These are phyloP conservation scores for Rhamnusium bicolor DNA, from an alignment of 2,888 invertebrate genomes.

Conservation along the genomic window DNA sequence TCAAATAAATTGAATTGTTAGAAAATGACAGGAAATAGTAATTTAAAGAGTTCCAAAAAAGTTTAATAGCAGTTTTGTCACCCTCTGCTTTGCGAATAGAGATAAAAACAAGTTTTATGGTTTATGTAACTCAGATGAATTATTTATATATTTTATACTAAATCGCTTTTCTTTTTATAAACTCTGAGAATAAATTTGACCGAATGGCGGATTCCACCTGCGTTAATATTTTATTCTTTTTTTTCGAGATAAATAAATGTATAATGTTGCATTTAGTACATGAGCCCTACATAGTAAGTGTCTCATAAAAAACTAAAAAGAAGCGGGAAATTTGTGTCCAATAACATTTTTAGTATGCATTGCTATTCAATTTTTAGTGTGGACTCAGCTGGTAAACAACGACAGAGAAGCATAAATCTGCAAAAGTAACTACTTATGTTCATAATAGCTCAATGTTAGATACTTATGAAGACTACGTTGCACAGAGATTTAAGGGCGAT, in stretches of 20 bases:
- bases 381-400: too few relatives aligned
- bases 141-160: constrained; percentile 17
- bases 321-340: too few relatives aligned
- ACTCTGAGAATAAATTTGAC: neutral
- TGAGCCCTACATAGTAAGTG: too few relatives aligned
- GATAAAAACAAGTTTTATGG: neutral
- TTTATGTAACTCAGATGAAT: neutral
- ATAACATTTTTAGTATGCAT: too few relatives aligned
- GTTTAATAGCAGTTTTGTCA: neutral
- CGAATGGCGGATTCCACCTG: neutral
- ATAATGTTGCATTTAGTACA: too few relatives aligned
- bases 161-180: neutral
- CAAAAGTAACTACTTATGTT: too few relatives aligned
- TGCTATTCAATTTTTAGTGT: too few relatives aligned
- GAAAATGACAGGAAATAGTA: neutral
- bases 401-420: too few relatives aligned
- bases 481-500: too few relatives aligned
- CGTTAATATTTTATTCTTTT: neutral
- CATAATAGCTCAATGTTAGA: too few relatives aligned
- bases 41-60: neutral
- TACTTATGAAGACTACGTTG: too few relatives aligned
- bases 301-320: too few relatives aligned
- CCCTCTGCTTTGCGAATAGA: neutral
- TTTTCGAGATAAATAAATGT: neutral
- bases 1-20: neutral